Percentiles rank a stretch among this genome's conserved stretches.
phyloP scores from a whole-genome alignment of 2,888 invertebrate species.

The Odontocerum albicorne region DNA sequence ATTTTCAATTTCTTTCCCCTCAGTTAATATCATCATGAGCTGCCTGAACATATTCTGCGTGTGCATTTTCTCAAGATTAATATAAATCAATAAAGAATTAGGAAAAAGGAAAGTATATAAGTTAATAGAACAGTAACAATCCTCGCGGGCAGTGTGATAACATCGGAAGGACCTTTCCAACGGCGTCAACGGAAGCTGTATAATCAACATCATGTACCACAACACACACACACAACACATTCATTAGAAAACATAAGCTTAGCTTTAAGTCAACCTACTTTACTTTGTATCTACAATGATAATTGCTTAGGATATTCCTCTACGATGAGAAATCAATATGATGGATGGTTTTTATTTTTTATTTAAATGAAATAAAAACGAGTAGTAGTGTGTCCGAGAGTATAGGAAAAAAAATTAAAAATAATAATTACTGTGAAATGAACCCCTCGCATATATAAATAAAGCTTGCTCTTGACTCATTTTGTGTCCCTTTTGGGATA shows the following conservation, averaged over 20 bases:
- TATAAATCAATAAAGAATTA: constrained; percentile 14
- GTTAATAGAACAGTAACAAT: constrained; percentile 2
- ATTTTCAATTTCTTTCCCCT: constrained; percentile 37
- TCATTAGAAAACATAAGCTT: constrained; percentile 33
- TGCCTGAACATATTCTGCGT: constrained; percentile 42
- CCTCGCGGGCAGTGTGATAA: background rate
- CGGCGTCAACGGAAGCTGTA: background rate
- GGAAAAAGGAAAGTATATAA: constrained; percentile 5
- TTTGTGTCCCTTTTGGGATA: too few relatives aligned
- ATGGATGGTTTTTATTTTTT: too few relatives aligned
- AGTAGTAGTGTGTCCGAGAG: too few relatives aligned
- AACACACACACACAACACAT: constrained; percentile 29
- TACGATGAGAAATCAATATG: too few relatives aligned
- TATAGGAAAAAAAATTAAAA: too few relatives aligned
- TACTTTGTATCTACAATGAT: constrained; percentile 24
- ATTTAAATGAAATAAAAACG: too few relatives aligned
- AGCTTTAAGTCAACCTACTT: constrained; percentile 33
- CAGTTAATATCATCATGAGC: constrained; percentile 63
- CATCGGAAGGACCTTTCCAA: background rate
- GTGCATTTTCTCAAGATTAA: constrained; percentile 24
- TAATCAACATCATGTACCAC: background rate
- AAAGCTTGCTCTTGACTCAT: too few relatives aligned
- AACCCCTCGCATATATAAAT: too few relatives aligned
- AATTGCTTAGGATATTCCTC: constrained; percentile 21
- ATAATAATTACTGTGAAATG: too few relatives aligned